Percentiles rank a stretch among this genome's conserved stretches.
These are phyloP conservation scores for Fringilla coelebs DNA, from an alignment of 2,797 vertebrate species.

Conservation along the genomic window DNA sequence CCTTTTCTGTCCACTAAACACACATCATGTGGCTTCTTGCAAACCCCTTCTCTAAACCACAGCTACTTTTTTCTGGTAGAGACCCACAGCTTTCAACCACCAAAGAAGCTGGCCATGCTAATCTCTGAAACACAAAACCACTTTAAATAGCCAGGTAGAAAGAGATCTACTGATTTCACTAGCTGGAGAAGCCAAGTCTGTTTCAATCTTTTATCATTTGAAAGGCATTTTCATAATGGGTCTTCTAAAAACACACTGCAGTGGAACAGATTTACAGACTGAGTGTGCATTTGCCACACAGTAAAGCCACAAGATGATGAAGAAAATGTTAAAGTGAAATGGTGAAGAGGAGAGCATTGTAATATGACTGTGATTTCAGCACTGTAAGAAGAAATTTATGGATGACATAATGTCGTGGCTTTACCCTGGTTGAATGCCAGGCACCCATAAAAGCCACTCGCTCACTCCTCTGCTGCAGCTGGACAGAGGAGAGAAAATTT, in stretches of 20 bases:
- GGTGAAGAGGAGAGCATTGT: neutral
- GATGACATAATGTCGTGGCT: neutral
- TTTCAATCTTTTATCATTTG: neutral
- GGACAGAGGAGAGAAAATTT: neutral
- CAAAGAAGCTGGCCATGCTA: neutral
- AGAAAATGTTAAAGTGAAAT: neutral
- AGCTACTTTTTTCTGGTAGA: neutral
- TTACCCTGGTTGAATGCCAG: neutral
- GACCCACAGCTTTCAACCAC: neutral
- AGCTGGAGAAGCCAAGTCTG: neutral
- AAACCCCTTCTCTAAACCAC: neutral
- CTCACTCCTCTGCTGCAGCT: neutral
- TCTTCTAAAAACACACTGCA: neutral
- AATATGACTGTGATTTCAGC: neutral
- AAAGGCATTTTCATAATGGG: neutral
- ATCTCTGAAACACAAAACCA: neutral
- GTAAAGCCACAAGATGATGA: neutral
- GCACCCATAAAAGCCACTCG: accelerated
- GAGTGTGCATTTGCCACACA: neutral
- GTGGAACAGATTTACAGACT: neutral
- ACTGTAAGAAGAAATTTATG: neutral
- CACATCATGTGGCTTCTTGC: accelerated
- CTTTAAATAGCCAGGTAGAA: neutral
- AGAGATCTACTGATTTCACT: neutral
- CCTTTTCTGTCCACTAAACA: neutral